A percentile compares a stretch with the other conserved stretches of the same genome.
Conservation (phyloP, 2,888 invertebrate genomes). For the Dioctria linearis region DNA sequence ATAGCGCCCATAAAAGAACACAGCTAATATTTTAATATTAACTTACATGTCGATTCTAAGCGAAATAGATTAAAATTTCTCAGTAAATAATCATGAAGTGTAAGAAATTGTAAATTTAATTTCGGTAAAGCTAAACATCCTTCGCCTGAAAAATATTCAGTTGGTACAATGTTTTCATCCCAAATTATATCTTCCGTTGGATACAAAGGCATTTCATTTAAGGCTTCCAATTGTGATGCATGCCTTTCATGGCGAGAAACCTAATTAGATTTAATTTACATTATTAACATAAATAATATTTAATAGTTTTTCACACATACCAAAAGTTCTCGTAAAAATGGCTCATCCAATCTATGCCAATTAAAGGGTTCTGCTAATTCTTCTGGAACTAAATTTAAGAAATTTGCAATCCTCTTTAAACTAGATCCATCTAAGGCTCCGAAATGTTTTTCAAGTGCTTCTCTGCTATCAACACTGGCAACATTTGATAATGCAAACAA, state of each 20-base stretch:
- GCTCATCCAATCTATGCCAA: slow-evolving; percentile 85
- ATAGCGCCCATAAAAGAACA: too few species aligned
- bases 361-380: slow-evolving; percentile 75
- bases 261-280: slow-evolving; percentile 62
- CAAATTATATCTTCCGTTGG: slow-evolving; percentile 98
- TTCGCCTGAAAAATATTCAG: slow-evolving; percentile 97
- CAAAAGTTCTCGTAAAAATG: slow-evolving; percentile 88
- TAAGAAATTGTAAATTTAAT: slow-evolving; percentile 97
- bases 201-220: slow-evolving; percentile 98
- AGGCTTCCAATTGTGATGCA: slow-evolving; percentile 91
- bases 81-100: slow-evolving; percentile 96
- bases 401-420: slow-evolving; percentile 87
- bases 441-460: slow-evolving; percentile 88
- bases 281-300: background rate
- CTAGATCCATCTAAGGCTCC: slow-evolving; percentile 80
- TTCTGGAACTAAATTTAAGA: slow-evolving; percentile 89
- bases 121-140: slow-evolving; percentile 97
- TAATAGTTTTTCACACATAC: slow-evolving; percentile 70
- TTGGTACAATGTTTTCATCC: slow-evolving; percentile 99
- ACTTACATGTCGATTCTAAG: slow-evolving; percentile 96
- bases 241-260: slow-evolving; percentile 89
- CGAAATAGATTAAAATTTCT: slow-evolving; percentile 98
- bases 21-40: slow-evolving; percentile 22
- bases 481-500: slow-evolving; percentile 94
- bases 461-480: slow-evolving; percentile 93